Conservation (phyloP, 2,797 vertebrate genomes). For the Diceros bicornis region DNA sequence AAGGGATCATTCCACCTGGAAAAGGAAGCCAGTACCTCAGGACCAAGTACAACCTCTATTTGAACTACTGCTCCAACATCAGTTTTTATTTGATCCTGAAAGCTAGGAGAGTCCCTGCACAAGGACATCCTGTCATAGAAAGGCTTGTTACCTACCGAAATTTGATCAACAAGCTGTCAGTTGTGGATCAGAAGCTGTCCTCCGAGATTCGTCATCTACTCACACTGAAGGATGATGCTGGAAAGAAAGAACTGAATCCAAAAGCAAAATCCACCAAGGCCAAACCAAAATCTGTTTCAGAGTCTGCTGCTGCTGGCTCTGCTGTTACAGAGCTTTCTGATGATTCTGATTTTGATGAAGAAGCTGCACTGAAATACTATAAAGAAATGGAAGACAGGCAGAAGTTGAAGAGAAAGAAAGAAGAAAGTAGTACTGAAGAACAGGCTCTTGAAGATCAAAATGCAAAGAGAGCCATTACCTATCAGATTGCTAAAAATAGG, state of each 20-base stretch:
- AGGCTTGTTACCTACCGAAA: conserved; percentile 96
- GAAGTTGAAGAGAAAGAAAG: conserved; percentile 93
- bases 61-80: conserved; percentile 98
- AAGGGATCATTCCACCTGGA: conserved; percentile 92
- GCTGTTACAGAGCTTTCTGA: conserved; percentile 66
- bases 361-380: conserved; percentile 92
- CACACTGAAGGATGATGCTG: conserved; percentile 82
- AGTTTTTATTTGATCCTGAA: conserved; percentile 98
- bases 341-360: conserved; percentile 91
- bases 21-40: conserved; percentile 94
- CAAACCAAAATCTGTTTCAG: conserved; percentile 75
- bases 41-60: conserved; percentile 96
- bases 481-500: conserved; percentile 99
- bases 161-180: conserved; percentile 94
- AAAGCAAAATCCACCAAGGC: conserved; percentile 85
- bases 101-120: conserved; percentile 93
- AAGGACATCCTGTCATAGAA: conserved; percentile 97
- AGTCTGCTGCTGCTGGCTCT: neutral
- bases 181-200: conserved; percentile 92
- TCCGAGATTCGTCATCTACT: conserved; percentile 92
- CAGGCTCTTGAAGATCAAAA: conserved; percentile 85
- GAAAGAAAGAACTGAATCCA: conserved; percentile 64
- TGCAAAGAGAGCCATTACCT: conserved; percentile 96
- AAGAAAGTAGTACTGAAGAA: conserved; percentile 75
- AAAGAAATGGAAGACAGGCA: conserved; percentile 91